Evolutionary conservation across 1,140 invertebrate species (phyloP).

Genomic region (Cherax quadricarinatus): DNA sequence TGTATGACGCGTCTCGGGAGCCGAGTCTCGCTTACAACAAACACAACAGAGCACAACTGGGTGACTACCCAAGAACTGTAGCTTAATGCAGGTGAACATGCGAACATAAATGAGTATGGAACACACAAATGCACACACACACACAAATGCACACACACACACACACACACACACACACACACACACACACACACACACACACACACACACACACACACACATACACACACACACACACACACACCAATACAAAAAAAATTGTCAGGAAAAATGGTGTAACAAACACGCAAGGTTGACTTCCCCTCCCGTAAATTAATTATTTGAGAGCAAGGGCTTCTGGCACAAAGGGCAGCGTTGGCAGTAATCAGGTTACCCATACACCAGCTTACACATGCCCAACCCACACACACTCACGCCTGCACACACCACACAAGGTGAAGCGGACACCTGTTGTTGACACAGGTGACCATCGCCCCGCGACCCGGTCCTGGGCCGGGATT

Average conservation of each 20-base stretch:
- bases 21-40: too few species aligned
- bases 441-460: too few species aligned
- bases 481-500: too few species aligned
- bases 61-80: too few species aligned
- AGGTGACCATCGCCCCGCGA: too few species aligned
- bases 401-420: background rate
- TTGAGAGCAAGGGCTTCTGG: conserved; percentile 17
- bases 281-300: conserved; percentile 1
- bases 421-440: background rate
- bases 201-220: background rate
- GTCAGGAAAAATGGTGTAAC: background rate
- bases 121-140: background rate
- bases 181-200: background rate
- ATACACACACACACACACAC: background rate
- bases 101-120: background rate
- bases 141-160: background rate
- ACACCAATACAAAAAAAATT: background rate
- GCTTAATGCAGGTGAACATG: background rate
- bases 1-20: too few species aligned
- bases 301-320: conserved; percentile 23
- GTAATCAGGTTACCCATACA: conserved; percentile 14
- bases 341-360: background rate
- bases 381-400: background rate
- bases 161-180: background rate
- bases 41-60: too few species aligned